Conservation (phyloP, 2,888 invertebrate species). For the Macrophya alboannulata region DNA sequence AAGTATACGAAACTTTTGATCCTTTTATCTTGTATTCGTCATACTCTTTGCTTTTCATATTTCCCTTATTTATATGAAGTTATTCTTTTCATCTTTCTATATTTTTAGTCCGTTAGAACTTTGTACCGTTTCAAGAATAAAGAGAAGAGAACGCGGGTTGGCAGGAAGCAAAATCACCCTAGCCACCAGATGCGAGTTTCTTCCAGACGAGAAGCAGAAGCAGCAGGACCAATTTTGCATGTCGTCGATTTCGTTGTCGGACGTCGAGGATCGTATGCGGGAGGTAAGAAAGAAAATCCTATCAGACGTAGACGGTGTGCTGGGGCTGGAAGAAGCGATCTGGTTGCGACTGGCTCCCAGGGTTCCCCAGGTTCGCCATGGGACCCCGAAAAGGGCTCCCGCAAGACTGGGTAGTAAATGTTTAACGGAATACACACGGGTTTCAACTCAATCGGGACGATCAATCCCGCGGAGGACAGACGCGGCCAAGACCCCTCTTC, state of each 20-base stretch:
- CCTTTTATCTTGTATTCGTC: not conserved
- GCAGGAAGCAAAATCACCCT: not conserved
- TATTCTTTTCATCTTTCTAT: not conserved
- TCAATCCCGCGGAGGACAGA: constrained; percentile 33
- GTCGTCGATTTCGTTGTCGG: not conserved
- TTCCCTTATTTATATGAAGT: not conserved
- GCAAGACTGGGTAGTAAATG: constrained; percentile 37
- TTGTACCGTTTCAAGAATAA: not conserved
- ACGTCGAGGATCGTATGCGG: not conserved
- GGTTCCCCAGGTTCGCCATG: not conserved
- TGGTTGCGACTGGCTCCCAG: not conserved
- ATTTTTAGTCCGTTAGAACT: not conserved
- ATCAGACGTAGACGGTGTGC: not conserved
- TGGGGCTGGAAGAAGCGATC: constrained; percentile 25
- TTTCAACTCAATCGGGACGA: constrained; percentile 34
- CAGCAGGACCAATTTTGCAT: not conserved
- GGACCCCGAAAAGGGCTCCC: constrained; percentile 3
- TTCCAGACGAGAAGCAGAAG: not conserved
- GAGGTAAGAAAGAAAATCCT: constrained; percentile 1
- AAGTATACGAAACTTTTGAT: not conserved
- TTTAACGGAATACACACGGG: constrained; percentile 46
- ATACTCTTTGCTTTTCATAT: not conserved
- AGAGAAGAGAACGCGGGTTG: not conserved
- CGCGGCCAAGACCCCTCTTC: not conserved
- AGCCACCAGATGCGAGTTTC: not conserved